phyloP scores from a whole-genome alignment of 2,888 invertebrate genomes.

The Cybosia mesomella region DNA sequence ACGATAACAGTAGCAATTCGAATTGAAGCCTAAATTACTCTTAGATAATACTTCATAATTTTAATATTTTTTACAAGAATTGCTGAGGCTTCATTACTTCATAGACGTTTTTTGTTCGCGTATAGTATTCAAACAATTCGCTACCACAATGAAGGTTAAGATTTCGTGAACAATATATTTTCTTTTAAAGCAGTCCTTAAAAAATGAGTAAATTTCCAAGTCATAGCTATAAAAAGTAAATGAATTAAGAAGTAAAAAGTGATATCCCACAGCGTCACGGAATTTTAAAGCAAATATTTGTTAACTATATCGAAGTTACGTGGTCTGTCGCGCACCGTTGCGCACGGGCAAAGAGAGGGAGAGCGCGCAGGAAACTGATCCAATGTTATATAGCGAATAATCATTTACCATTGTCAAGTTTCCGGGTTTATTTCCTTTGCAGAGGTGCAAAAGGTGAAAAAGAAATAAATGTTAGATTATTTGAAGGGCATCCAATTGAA shows the following conservation, averaged over 20 bases:
- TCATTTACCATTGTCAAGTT: conserved; percentile 56
- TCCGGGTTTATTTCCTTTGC: conserved; percentile 60
- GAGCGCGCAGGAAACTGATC: conserved; percentile 62
- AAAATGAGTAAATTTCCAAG: conserved; percentile 38
- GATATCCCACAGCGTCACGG: conserved; percentile 53
- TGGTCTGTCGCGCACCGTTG: conserved; percentile 63
- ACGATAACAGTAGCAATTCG: background rate
- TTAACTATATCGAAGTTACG: conserved; percentile 69
- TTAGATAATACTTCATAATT: no score
- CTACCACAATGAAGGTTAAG: conserved; percentile 2
- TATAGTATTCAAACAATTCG: conserved; percentile 28
- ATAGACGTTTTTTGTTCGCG: conserved; percentile 30
- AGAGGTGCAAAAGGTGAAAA: conserved; percentile 32
- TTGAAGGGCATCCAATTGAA: conserved; percentile 17
- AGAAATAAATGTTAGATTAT: conserved; percentile 13
- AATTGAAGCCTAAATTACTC: no score
- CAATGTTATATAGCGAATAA: conserved; percentile 57
- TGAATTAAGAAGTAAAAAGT: conserved; percentile 58
- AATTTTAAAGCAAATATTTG: conserved; percentile 72
- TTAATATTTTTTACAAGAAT: conserved; percentile 20
- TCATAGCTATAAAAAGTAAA: conserved; percentile 54
- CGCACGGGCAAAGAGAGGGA: conserved; percentile 30
- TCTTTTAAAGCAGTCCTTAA: conserved; percentile 26
- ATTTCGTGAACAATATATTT: conserved; percentile 36
- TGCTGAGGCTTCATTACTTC: conserved; percentile 18